Evolutionary conservation across 1,140 invertebrate species (phyloP).

Genomic region (Homarus americanus): DNA sequence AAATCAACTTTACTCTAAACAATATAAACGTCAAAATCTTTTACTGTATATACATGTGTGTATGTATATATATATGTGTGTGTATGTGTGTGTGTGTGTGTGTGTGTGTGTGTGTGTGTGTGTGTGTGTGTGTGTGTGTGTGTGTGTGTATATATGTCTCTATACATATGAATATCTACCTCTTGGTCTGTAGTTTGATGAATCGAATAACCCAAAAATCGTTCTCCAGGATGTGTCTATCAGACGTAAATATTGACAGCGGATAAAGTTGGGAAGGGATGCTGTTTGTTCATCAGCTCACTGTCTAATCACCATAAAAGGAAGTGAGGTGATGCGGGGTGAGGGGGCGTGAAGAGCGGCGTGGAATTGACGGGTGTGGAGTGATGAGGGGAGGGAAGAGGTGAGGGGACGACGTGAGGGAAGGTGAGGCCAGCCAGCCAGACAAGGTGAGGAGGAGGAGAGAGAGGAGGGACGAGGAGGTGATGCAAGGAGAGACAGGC

Average conservation of each 20-base stretch:
- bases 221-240: neutral
- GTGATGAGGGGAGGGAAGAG: conserved; percentile 54
- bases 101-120: too few species aligned
- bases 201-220: neutral
- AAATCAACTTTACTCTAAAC: too few species aligned
- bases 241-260: conserved; percentile 54
- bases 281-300: conserved; percentile 67
- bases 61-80: too few species aligned
- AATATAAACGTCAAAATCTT: too few species aligned
- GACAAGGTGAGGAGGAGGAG: conserved; percentile 30
- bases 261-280: conserved; percentile 22
- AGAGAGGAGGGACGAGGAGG: conserved; percentile 1
- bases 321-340: conserved; percentile 61
- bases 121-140: too few species aligned
- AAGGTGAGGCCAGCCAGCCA: neutral
- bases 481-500: neutral
- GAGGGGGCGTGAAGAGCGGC: conserved; percentile 52
- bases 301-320: conserved; percentile 71
- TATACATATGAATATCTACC: too few species aligned
- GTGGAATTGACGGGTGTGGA: conserved; percentile 56
- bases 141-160: too few species aligned
- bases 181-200: too few species aligned
- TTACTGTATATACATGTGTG: too few species aligned
- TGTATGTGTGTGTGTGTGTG: too few species aligned
- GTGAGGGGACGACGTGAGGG: conserved; percentile 16